These are phyloP conservation scores for Dynastes grantii DNA, from an alignment of 2,888 invertebrate genomes.

Conservation along the genomic window DNA sequence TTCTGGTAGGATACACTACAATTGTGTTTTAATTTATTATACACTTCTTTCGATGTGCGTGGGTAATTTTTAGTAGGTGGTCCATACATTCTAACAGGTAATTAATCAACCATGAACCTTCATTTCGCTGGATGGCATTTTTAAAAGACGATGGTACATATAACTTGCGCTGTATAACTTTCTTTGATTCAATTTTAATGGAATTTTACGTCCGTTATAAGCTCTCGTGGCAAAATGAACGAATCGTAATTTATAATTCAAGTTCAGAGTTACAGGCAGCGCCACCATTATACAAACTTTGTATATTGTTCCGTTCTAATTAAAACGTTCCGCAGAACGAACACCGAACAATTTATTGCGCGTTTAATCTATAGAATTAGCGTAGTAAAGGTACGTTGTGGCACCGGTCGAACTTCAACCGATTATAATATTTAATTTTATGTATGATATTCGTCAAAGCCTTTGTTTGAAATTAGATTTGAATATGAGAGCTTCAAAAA, in stretches of 20 bases:
- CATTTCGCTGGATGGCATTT: conserved; percentile 6
- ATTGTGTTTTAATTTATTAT: too few relatives aligned
- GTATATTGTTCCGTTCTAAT: conserved; percentile 17
- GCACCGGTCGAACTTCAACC: too few relatives aligned
- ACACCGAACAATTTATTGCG: background rate
- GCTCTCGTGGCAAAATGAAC: conserved; percentile 12
- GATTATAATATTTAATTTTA: too few relatives aligned
- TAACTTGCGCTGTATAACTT: conserved; percentile 5
- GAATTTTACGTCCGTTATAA: conserved; percentile 4
- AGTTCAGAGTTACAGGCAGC: background rate
- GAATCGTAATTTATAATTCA: conserved; percentile 23
- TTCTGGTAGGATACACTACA: too few relatives aligned
- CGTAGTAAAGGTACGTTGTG: too few relatives aligned
- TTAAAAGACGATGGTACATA: conserved; percentile 3
- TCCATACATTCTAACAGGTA: background rate
- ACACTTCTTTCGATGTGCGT: background rate
- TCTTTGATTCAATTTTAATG: conserved; percentile 23
- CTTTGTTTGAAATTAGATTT: too few relatives aligned
- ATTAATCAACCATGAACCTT: background rate
- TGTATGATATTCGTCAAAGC: too few relatives aligned
- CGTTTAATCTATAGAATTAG: too few relatives aligned
- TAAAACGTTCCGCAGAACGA: conserved; percentile 11
- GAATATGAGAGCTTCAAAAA: too few relatives aligned
- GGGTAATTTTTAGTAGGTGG: background rate
- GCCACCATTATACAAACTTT: conserved; percentile 1